Evolutionary conservation across 2,888 invertebrate species (phyloP).

Genomic region (Nebria salina): DNA sequence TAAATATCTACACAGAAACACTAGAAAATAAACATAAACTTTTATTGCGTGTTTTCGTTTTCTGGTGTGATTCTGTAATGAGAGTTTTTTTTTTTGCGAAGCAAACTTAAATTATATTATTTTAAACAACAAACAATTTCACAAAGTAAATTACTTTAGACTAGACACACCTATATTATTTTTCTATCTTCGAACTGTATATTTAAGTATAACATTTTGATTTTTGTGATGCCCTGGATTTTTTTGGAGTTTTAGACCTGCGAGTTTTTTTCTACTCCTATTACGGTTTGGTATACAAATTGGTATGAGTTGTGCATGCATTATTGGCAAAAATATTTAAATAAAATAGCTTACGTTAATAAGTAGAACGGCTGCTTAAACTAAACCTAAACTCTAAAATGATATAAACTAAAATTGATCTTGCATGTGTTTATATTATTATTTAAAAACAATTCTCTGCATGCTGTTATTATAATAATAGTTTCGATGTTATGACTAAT

Average conservation of each 20-base stretch:
- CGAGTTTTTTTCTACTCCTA: slow-evolving; percentile 6
- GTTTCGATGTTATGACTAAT: not conserved
- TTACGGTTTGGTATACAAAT: not conserved
- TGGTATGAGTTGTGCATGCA: not conserved
- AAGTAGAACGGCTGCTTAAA: not conserved
- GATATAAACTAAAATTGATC: not conserved
- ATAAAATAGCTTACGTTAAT: not conserved
- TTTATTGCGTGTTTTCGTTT: too few relatives aligned
- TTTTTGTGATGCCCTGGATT: slow-evolving; percentile 17
- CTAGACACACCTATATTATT: slow-evolving; percentile 21
- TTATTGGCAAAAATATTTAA: not conserved
- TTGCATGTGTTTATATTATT: not conserved
- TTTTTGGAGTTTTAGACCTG: slow-evolving; percentile 9
- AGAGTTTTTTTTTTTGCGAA: too few relatives aligned
- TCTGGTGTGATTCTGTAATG: too few relatives aligned
- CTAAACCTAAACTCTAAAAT: not conserved
- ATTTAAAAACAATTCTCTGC: not conserved
- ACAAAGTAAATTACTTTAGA: too few relatives aligned
- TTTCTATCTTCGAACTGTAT: slow-evolving; percentile 52
- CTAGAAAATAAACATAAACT: too few relatives aligned
- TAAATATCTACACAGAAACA: too few relatives aligned
- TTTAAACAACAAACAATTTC: too few relatives aligned
- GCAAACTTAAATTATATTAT: too few relatives aligned
- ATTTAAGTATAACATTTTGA: slow-evolving; percentile 43
- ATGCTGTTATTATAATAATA: not conserved